These are phyloP conservation scores for Stratiomys singularior DNA, from an alignment of 2,888 invertebrate genomes.

Conservation along the genomic window DNA sequence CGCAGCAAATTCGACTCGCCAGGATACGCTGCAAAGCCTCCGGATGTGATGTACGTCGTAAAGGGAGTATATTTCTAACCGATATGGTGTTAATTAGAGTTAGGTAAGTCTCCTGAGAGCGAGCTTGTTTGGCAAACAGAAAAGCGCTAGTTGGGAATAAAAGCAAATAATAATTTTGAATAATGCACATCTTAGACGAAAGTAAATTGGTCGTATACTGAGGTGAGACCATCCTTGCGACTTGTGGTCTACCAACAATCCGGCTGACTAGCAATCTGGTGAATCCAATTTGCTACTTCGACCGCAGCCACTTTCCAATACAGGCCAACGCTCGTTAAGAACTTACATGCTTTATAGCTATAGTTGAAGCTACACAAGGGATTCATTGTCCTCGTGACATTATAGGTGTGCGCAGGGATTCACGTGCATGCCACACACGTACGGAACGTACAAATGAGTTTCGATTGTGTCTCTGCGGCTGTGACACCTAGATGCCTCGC, in stretches of 20 bases:
- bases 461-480: not conserved
- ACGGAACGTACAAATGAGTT: not conserved
- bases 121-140: too few species aligned
- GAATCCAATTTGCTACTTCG: not conserved
- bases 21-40: not conserved
- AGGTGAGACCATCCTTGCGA: too few species aligned
- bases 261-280: not conserved
- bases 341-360: not conserved
- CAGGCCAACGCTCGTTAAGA: not conserved
- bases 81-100: conserved; percentile 2
- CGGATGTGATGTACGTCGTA: not conserved
- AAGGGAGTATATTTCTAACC: not conserved
- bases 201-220: not conserved
- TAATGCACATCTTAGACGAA: not conserved
- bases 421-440: not conserved
- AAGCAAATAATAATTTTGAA: not conserved
- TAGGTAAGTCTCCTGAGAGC: too few species aligned
- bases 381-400: too few species aligned
- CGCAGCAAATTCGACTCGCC: conserved; percentile 4
- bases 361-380: not conserved
- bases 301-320: not conserved
- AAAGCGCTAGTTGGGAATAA: too few species aligned
- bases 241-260: not conserved
- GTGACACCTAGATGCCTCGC: not conserved
- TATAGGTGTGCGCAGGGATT: not conserved